Conservation (phyloP, 2,888 invertebrate genomes). For the Tetropium fuscum region DNA sequence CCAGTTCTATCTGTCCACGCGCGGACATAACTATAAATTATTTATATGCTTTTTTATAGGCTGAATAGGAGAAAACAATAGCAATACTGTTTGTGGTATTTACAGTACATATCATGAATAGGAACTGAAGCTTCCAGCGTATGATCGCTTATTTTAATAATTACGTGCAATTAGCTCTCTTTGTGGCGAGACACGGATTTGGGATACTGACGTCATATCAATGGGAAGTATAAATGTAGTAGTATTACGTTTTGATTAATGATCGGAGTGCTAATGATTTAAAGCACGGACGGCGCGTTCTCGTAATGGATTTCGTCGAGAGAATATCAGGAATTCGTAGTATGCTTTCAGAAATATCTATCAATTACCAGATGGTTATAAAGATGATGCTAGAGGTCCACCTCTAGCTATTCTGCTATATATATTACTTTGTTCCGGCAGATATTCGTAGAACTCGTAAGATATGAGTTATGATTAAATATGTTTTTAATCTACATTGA, state of each 20-base stretch:
- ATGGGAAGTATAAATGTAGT: neutral
- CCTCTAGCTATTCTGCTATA: no score
- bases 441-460: no score
- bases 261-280: neutral
- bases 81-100: neutral
- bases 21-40: constrained; percentile 1
- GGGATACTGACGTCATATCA: neutral
- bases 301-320: neutral
- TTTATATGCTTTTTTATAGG: neutral
- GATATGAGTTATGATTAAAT: no score
- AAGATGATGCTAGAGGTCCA: no score
- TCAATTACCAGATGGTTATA: no score
- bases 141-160: neutral
- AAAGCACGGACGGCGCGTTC: neutral
- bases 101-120: neutral
- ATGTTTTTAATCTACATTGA: no score
- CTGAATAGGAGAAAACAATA: neutral
- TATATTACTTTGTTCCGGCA: no score
- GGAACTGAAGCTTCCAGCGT: neutral
- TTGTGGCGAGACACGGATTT: neutral
- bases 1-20: neutral
- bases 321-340: neutral
- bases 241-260: constrained; percentile 7
- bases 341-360: no score
- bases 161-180: no score